Evolutionary conservation across 1,140 invertebrate genomes (phyloP).

Genomic region (Drosophila baimaii): DNA sequence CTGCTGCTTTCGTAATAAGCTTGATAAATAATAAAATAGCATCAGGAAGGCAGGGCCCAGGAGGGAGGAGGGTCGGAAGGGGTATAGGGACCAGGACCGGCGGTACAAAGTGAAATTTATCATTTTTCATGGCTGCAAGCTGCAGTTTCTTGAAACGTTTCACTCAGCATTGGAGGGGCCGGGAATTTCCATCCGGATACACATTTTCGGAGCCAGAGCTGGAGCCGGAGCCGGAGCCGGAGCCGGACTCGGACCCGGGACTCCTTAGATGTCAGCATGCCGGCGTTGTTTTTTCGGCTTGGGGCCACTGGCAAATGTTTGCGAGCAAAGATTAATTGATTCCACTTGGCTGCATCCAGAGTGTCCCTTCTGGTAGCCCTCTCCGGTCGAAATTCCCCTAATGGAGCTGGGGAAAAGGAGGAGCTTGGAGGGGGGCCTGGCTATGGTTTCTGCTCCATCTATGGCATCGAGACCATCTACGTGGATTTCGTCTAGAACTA

Average conservation of each 20-base stretch:
- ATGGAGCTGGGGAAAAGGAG: conserved; percentile 2
- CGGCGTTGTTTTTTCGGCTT: conserved; percentile 45
- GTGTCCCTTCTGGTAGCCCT: conserved; percentile 61
- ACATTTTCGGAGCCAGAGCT: conserved; percentile 56
- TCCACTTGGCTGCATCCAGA: conserved; percentile 76
- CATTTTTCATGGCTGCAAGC: conserved; percentile 81
- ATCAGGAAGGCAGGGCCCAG: conserved; percentile 24
- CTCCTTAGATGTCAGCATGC: conserved; percentile 69
- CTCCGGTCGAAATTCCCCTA: conserved; percentile 8
- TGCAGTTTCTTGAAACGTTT: conserved; percentile 82
- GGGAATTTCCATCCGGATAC: conserved; percentile 32
- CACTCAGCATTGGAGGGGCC: conserved; percentile 58
- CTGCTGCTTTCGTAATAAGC: conserved; percentile 77
- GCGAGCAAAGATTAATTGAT: conserved; percentile 80
- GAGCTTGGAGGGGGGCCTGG: background rate
- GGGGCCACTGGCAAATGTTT: conserved; percentile 73
- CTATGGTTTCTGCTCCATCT: conserved; percentile 7
- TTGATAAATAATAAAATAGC: conserved; percentile 82
- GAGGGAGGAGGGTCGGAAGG: background rate
- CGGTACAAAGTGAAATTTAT: conserved; percentile 76
- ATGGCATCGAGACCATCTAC: conserved; percentile 4
- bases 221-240: background rate
- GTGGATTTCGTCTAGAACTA: background rate
- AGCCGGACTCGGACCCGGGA: conserved; percentile 30
- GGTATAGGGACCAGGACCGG: conserved; percentile 3